A percentile compares a stretch with the other conserved stretches of the same genome.
These are phyloP conservation scores for Drosophila bipectinata DNA, from an alignment of 1,140 invertebrate species.

Conservation along the genomic window DNA sequence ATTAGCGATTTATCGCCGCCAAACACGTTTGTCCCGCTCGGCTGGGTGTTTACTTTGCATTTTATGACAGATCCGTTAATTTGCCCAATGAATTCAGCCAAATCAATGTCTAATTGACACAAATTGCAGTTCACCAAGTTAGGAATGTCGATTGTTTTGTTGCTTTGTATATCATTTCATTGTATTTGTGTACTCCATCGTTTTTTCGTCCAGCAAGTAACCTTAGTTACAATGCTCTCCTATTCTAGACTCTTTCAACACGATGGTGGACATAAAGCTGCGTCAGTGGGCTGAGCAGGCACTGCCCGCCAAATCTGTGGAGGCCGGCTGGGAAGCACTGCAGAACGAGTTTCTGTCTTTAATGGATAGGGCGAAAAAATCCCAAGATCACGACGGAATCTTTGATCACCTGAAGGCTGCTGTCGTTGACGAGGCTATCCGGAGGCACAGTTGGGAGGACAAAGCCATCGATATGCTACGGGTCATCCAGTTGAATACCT, in stretches of 20 bases:
- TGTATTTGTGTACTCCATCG: slow-evolving; percentile 2
- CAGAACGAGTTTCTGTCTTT: slow-evolving; percentile 93
- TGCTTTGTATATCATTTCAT: slow-evolving; percentile 53
- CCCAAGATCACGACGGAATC: slow-evolving; percentile 92
- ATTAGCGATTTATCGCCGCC: slow-evolving; percentile 14
- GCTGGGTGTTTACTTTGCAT: slow-evolving; percentile 26
- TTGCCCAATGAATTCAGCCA: slow-evolving; percentile 58
- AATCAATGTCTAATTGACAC: slow-evolving; percentile 46
- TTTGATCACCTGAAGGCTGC: slow-evolving; percentile 95
- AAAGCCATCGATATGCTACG: slow-evolving; percentile 92
- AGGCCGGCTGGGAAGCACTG: slow-evolving; percentile 93
- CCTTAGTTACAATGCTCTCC: not conserved
- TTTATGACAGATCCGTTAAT: slow-evolving; percentile 60
- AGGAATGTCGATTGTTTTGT: slow-evolving; percentile 32
- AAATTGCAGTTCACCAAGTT: slow-evolving; percentile 39
- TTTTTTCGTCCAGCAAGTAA: slow-evolving; percentile 13
- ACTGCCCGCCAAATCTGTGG: slow-evolving; percentile 93
- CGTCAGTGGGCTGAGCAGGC: slow-evolving; percentile 97
- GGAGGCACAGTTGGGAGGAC: slow-evolving; percentile 96
- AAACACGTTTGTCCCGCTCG: slow-evolving; percentile 56
- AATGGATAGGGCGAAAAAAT: slow-evolving; percentile 89
- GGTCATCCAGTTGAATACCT: slow-evolving; percentile 96
- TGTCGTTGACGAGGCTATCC: slow-evolving; percentile 94
- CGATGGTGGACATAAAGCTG: slow-evolving; percentile 97
- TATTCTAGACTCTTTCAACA: slow-evolving; percentile 94